Percentiles rank a stretch among this genome's conserved stretches.
Evolutionary conservation across 2,888 invertebrate genomes (phyloP).

Genomic region (Cartodere bifasciata): DNA sequence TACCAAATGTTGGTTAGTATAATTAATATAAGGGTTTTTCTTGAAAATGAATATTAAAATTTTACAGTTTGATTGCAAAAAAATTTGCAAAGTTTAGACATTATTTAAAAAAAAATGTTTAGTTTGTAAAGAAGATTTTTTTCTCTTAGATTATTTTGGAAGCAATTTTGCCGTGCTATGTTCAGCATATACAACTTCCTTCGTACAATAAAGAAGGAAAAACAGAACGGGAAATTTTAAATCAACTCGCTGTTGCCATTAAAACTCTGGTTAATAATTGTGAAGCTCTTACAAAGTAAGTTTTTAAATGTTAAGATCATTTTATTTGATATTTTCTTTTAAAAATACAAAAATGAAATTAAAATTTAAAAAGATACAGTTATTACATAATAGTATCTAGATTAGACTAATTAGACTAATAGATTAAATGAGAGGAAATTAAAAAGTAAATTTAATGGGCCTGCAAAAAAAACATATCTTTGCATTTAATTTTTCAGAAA

Average conservation of each 20-base stretch:
- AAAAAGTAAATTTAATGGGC: too few species aligned
- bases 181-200: slow-evolving; percentile 84
- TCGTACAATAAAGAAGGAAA: slow-evolving; percentile 83
- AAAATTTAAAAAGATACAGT: too few species aligned
- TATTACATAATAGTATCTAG: too few species aligned
- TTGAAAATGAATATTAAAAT: too few species aligned
- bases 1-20: slow-evolving; percentile 77
- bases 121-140: slow-evolving; percentile 3
- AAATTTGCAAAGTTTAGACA: background rate
- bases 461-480: too few species aligned
- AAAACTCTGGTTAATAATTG: slow-evolving; percentile 93
- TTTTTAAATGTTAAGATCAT: too few species aligned
- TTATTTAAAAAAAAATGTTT: slow-evolving; percentile 3
- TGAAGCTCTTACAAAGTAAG: slow-evolving; percentile 88
- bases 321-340: background rate
- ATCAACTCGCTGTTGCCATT: slow-evolving; percentile 86
- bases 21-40: too few species aligned
- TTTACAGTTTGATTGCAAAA: too few species aligned
- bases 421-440: too few species aligned
- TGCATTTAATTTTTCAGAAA: too few species aligned
- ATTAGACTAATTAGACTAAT: too few species aligned
- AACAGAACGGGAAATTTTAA: slow-evolving; percentile 85
- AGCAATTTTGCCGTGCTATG: slow-evolving; percentile 90
- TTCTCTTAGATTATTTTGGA: slow-evolving; percentile 75
- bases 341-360: too few species aligned